Base-by-base conservation (phyloP, 92 coral and sea anemone species). In the Hydrozoanthus gracilis region DNA sequence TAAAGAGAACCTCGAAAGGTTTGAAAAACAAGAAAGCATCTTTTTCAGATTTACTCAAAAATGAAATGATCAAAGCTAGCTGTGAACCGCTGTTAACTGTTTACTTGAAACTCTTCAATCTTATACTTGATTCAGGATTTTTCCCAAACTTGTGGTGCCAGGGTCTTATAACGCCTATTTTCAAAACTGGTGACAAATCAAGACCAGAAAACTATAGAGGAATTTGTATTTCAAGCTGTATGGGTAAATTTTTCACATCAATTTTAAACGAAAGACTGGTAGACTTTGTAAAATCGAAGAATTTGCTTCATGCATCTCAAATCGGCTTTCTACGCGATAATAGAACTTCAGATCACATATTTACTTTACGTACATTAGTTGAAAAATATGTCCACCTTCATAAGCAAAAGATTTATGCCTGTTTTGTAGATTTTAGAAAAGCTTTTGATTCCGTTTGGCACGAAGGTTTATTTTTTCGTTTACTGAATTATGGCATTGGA, bases 211-310 rank as follows among this genome's bases (percentile, higher is more conserved):
- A n/a, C n/a, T n/a, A n/a, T n/a, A n/a, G n/a, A n/a, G n/a, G n/a
- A n/a, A n/a, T n/a, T n/a, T n/a, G n/a, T 56, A 78, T 78, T 49
- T 17, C 44, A 13, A 78, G 84, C 44, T 78, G 84, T 56, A 18
- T 78, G 73, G 78, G 64, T 18, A 83, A 68, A 83, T 83, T 83
- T 64, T 82, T 82, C 51, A 82, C 86, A 10, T 65, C 55, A 20
- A 82, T 82, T 82, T 39, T 82, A 20, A 83, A 83, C n/a, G 18
- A 17, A 64, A 75, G 78, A 68, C 48, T 83, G 20, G 73, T 49
- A 11, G 46, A 69, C 54, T 83, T 83, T 50, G 54, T 83, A 65
- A 65, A 83, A 83, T 45, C 71, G 61, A 3, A 83, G 16, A 70
- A 83, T 8, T 68, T 68, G 35, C 17, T 67, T 44, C 71, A 69